phyloP scores from a whole-genome alignment of 2,113 vertebrate species.

The Alces alces region DNA sequence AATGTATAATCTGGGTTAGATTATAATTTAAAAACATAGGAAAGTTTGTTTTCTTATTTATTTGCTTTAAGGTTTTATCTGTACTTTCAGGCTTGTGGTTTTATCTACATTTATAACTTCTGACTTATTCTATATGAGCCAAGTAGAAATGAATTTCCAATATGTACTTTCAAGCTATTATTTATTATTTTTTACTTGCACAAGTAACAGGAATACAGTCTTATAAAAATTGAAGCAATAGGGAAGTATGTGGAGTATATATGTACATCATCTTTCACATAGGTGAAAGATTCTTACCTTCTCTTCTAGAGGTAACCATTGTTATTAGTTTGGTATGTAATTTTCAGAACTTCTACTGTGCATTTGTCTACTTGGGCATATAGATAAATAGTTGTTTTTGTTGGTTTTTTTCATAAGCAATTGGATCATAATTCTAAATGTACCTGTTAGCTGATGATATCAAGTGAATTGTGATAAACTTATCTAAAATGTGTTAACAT shows the following conservation, averaged over 20 bases:
- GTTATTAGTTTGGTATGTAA: background rate
- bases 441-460: background rate
- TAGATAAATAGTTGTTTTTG: background rate
- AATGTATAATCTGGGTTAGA: background rate
- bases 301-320: background rate
- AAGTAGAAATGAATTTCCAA: conserved; percentile 20
- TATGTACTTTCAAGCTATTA: background rate
- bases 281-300: background rate
- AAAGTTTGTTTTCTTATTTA: background rate
- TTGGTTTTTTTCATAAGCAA: background rate
- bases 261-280: background rate
- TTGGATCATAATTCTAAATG: background rate
- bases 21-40: background rate
- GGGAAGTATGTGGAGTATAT: background rate
- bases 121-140: background rate
- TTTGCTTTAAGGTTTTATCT: background rate
- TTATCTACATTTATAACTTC: conserved; percentile 13
- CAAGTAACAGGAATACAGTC: background rate
- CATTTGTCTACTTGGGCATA: background rate
- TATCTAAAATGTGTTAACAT: background rate
- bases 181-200: background rate
- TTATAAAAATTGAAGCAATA: background rate
- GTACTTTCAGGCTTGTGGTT: background rate
- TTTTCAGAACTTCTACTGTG: background rate
- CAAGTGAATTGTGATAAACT: background rate